Base-by-base conservation (phyloP, 2,113 vertebrate genomes). In the Myotis lucifugus region DNA sequence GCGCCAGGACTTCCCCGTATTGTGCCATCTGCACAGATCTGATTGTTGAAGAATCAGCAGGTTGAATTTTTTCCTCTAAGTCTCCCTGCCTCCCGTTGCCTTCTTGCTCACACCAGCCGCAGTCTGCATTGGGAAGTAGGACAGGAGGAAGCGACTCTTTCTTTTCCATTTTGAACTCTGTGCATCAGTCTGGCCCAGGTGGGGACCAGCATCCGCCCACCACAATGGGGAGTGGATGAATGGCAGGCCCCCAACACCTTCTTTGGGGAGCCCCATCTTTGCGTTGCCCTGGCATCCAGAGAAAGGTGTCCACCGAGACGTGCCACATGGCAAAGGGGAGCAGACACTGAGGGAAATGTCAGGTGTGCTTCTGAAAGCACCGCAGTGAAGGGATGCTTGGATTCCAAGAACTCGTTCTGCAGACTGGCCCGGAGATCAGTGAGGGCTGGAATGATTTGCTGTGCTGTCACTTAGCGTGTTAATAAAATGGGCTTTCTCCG, bases 81-180 rank as follows among this genome's bases (percentile, higher is more conserved):
- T 85, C 56, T 54, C 56, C 70, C 76, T 12, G 52, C 11, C 32
- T 88, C 77, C 50, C 3, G 0, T 61, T 34, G 52, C 72, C 34
- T 32, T 48, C 42, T 81, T 25, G 54, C 50, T 52, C 6, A 34
- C 37, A 72, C 59, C 56, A 34, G 54, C 66, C 59, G 61, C 78
- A 48, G 48, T 83, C 61, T 46, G 12, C 32, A 42, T 77, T 67
- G 19, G 74, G 86, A 95, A 95, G 90, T 81, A 59, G 91, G 78
- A 21, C 54, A 1, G 40, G 17, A 52, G 70, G 48, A 84, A 91
- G 50, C 32, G 29, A 73, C 50, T 11, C 0, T 42, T 78, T 88
- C 67, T 84, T 74, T 50, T 61, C 23, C 61, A 17, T 32, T 79
- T 56, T 64, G 70, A 85, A 64, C 40, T 88, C 46, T 37, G 50